Evolutionary conservation across 2,888 invertebrate genomes (phyloP).

Genomic region (Agrotis puta): DNA sequence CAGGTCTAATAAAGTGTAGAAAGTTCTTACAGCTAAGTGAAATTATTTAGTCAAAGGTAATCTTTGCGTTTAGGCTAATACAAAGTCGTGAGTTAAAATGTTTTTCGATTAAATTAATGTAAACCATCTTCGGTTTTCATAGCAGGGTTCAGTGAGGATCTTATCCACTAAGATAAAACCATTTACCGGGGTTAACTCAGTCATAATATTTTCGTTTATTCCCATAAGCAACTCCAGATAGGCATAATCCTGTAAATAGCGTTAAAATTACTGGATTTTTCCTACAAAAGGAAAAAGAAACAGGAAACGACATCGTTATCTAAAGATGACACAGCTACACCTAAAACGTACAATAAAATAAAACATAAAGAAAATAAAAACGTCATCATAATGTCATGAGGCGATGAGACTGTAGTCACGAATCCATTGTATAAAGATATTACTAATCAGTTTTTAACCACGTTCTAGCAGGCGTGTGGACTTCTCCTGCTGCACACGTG

Average conservation of each 20-base stretch:
- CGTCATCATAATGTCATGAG: conserved; percentile 35
- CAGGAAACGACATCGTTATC: conserved; percentile 9
- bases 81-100: background rate
- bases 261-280: background rate
- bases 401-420: conserved; percentile 41
- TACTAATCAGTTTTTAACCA: conserved; percentile 31
- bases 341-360: conserved; percentile 2
- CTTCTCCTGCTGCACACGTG: conserved; percentile 51
- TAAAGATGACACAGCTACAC: background rate
- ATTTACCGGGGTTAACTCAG: no score
- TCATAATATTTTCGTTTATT: no score
- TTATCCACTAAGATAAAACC: background rate
- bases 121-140: conserved; percentile 4
- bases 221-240: no score
- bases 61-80: background rate
- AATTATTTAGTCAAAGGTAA: background rate
- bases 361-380: conserved; percentile 32
- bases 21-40: background rate
- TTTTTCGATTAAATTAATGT: background rate
- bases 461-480: conserved; percentile 45
- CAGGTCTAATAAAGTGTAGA: background rate
- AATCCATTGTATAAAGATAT: conserved; percentile 18
- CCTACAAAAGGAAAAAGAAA: conserved; percentile 1
- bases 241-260: background rate
- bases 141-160: background rate